Evolutionary conservation across 92 coral and sea anemone species (phyloP), one percentile per base, ranked within the genome.

Genomic region (Palythoa grandis): DNA sequence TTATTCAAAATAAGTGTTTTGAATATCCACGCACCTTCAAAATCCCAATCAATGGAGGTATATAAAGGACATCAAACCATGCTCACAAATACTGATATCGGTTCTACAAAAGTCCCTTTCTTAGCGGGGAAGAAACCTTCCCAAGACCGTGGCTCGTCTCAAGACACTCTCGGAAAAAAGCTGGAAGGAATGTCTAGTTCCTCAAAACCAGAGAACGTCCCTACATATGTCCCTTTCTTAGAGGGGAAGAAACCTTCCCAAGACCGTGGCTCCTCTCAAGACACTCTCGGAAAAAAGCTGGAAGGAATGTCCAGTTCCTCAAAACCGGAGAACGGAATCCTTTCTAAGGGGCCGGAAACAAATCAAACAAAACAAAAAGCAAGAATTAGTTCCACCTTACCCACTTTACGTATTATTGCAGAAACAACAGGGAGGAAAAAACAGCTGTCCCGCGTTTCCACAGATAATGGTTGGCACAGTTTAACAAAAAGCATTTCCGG

Each of bases 131-230:
- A 77, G 29, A 10, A 56, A 77, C 70, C 14, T 1, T 12, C 52
- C 50, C 50, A 43, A 43, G 50, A 43, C 9, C 50, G 6, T 1
- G 50, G 50, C 7, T 5, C 50, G 9, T 17, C 85, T 20, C 15
- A 69, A 69, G 39, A 80, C 14, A 66, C 43, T 29, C 50, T 48
- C 2, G 74, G 61, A 23, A 54, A 80, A 66, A 53, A 80, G 16
- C 57, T 68, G 11, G 60, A 65, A 80, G 61, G 65, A 24, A 80
- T 43, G 60, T 65, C 72, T 7, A 40, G 47, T 61, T 60, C 53
- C 13, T 19, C 37, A 8, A 47, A 65, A 40, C 84, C n/a, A 11
- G n/a, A n/a, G n/a, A n/a, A n/a, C n/a, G n/a, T n/a, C n/a, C n/a
- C 69, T 16, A 57, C 70, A 12, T 16, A n/a, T 7, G 16, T 40